Evolutionary conservation across 2,888 invertebrate species (phyloP).

Genomic region (Lasioglossum calceatum): DNA sequence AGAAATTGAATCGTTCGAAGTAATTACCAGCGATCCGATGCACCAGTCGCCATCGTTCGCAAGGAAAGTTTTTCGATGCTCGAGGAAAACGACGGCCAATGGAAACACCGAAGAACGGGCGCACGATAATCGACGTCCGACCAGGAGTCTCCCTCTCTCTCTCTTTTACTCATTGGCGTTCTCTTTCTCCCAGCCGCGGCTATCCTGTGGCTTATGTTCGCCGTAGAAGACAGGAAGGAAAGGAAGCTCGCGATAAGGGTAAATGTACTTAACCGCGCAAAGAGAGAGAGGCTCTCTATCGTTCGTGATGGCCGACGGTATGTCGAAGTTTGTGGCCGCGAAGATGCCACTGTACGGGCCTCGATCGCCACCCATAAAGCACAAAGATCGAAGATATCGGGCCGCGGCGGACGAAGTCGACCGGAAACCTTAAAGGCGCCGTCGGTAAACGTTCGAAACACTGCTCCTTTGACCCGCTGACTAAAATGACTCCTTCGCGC

Average conservation of each 20-base stretch:
- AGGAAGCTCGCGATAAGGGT: slow-evolving; percentile 49
- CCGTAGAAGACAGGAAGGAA: slow-evolving; percentile 30
- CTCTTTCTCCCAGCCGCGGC: not conserved
- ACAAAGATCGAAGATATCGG: not conserved
- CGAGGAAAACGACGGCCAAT: not conserved
- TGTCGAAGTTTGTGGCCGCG: slow-evolving; percentile 6
- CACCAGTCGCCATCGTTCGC: slow-evolving; percentile 48
- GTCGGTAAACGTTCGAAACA: slow-evolving; percentile 3
- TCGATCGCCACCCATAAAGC: not conserved
- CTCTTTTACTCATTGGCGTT: not conserved
- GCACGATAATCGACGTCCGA: slow-evolving; percentile 56
- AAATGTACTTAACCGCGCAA: slow-evolving; percentile 37
- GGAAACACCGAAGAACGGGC: slow-evolving; percentile 38
- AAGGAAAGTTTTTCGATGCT: slow-evolving; percentile 35
- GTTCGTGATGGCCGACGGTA: not conserved
- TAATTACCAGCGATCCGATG: slow-evolving; percentile 71
- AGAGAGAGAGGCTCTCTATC: not conserved
- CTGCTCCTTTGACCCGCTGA: not conserved
- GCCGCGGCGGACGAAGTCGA: not conserved
- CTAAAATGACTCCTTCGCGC: not conserved
- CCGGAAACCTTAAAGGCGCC: not conserved
- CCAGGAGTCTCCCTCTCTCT: not conserved
- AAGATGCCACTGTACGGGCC: not conserved
- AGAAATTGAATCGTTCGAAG: slow-evolving; percentile 60
- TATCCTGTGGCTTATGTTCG: slow-evolving; percentile 61